Conservation (phyloP, 2,797 vertebrate species). For the Betta splendens region DNA sequence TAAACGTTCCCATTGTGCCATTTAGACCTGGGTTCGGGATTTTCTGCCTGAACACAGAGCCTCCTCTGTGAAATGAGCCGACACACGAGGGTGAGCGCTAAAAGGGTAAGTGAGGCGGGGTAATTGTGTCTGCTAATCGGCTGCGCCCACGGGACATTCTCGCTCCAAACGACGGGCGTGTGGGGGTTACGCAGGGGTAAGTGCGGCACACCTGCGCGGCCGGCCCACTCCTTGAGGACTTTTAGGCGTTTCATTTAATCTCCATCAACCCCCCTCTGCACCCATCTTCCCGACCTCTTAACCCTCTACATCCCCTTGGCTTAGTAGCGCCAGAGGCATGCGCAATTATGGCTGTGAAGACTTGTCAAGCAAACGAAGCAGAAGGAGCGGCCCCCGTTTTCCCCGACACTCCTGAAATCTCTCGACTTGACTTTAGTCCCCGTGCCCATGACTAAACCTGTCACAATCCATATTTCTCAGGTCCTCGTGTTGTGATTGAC, state of each 20-base stretch:
- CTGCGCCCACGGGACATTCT: constrained; percentile 55
- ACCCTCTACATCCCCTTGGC: constrained; percentile 58
- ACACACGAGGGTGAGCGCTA: constrained; percentile 29
- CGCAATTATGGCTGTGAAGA: constrained; percentile 54
- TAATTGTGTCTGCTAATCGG: constrained; percentile 63
- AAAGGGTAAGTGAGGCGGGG: constrained; percentile 57
- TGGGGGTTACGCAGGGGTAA: constrained; percentile 54
- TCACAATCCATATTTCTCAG: constrained; percentile 21
- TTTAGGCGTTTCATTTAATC: constrained; percentile 65
- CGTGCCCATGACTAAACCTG: constrained; percentile 30
- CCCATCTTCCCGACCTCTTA: constrained; percentile 62
- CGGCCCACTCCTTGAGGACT: constrained; percentile 53
- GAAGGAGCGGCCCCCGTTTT: constrained; percentile 44
- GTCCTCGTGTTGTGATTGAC: constrained; percentile 1
- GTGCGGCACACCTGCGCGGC: constrained; percentile 70
- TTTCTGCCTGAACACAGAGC: constrained; percentile 19
- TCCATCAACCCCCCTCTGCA: constrained; percentile 28
- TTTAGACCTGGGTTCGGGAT: constrained; percentile 6
- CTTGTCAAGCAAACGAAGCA: constrained; percentile 66
- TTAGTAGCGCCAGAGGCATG: constrained; percentile 64
- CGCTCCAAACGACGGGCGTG: constrained; percentile 50
- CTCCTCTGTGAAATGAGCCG: constrained; percentile 38
- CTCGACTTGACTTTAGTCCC: constrained; percentile 23
- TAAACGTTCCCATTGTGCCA: too few relatives aligned
- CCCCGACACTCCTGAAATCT: constrained; percentile 24